Evolutionary conservation across 2,797 vertebrate genomes (phyloP).

Genomic region (Characodon lateralis): DNA sequence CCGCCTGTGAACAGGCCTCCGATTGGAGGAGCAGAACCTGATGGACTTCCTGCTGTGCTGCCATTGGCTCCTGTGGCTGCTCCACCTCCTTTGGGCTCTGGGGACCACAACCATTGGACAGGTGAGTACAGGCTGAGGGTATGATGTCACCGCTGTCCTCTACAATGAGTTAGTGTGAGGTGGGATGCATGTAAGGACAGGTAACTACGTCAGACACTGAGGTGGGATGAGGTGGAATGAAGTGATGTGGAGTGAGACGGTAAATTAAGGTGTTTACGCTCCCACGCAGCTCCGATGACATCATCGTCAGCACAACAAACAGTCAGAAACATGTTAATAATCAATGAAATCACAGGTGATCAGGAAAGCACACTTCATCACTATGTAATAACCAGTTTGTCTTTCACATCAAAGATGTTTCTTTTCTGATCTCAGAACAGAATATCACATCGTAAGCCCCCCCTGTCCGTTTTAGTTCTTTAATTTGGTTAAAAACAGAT

Average conservation of each 20-base stretch:
- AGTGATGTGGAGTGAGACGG: background rate
- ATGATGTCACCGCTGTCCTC: slow-evolving; percentile 20
- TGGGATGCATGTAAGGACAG: slow-evolving; percentile 15
- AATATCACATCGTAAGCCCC: background rate
- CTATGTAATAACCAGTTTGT: background rate
- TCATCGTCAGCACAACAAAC: slow-evolving; percentile 51
- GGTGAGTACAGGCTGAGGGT: slow-evolving; percentile 19
- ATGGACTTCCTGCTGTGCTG: slow-evolving; percentile 64
- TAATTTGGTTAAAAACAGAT: no score
- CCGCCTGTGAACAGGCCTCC: slow-evolving; percentile 87
- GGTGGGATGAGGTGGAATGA: background rate
- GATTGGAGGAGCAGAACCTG: slow-evolving; percentile 76
- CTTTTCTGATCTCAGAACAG: background rate
- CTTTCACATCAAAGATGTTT: no score
- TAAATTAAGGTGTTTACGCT: slow-evolving; percentile 45
- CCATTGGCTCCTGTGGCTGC: slow-evolving; percentile 54
- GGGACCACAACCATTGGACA: slow-evolving; percentile 54
- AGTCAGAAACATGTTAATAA: slow-evolving; percentile 28
- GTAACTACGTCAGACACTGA: slow-evolving; percentile 3
- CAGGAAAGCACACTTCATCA: slow-evolving; percentile 10
- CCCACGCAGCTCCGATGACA: slow-evolving; percentile 50
- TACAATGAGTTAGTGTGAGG: slow-evolving; percentile 4
- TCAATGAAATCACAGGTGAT: slow-evolving; percentile 27
- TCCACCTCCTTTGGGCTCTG: slow-evolving; percentile 85
- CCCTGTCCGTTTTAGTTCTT: no score